Evolutionary conservation across 1,140 invertebrate genomes (phyloP), one percentile per base, ranked within the genome.

Genomic region (Neoseiulus cucumeris): DNA sequence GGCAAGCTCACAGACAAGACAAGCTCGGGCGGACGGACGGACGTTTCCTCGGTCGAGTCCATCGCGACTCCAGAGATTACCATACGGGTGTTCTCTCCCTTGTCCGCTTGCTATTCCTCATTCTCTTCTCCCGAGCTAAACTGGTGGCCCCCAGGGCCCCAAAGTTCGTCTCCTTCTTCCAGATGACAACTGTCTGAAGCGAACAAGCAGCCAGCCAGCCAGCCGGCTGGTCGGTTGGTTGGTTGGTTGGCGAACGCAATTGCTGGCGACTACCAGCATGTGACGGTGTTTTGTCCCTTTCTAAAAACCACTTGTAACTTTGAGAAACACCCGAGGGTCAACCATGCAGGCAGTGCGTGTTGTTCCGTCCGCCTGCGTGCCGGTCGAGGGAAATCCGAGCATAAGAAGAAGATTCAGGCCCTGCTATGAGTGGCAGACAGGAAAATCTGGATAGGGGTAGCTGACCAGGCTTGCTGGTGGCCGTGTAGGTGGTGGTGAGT

Each of bases 221-320:
- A 9, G 4, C 33, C 33, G 33, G 33, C 9, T 4, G 33, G 33
- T 39, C 33, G 4, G 33, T 39, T 9, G 33, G 33, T 39, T 39
- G 33, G 33, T 9, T 39, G 33, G 33, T 39, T 39, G 33, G 33
- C 33, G 33, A 39, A 39, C 4, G 9, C 4, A 39, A 39, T 39
- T 39, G 33, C n/a, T n/a, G n/a, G n/a, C 45, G 14, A 33, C 51
- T 59, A 59, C 51, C 51, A 59, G 51, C 51, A 59, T 59, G 51
- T 25, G 33, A 39, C 33, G 33, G 33, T 39, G 33, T 39, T 39
- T 39, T 33, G 51, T 59, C 25, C 22, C 25, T 59, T 33, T 59
- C 22, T 59, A 59, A 59, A 59, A 59, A 39, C 14, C 51, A 59
- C 51, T 59, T 59, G 25, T 25, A 59, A 59, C 51, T 59, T 59